Conservation (phyloP, 2,797 vertebrate genomes). For the Mus minutoides region DNA sequence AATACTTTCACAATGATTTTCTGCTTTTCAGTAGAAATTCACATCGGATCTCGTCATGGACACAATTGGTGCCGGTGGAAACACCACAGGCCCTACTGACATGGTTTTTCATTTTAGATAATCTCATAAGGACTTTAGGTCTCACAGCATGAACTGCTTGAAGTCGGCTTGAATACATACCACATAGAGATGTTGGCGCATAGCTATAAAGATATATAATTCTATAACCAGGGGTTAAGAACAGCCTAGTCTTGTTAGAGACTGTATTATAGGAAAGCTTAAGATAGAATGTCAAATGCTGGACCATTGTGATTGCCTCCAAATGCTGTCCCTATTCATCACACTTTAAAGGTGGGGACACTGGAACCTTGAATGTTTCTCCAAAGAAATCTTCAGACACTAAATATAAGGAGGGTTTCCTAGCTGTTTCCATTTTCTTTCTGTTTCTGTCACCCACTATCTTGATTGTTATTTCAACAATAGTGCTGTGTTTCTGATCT, state of each 20-base stretch:
- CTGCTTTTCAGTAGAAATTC: background rate
- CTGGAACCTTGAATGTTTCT: background rate
- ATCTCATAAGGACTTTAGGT: background rate
- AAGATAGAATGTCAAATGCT: background rate
- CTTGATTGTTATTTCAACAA: conserved; percentile 22
- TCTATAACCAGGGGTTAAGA: background rate
- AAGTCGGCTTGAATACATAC: background rate
- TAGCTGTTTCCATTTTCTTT: background rate
- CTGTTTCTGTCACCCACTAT: background rate
- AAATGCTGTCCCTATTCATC: background rate
- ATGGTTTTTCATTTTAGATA: background rate
- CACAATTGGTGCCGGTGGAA: background rate
- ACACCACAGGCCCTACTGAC: background rate
- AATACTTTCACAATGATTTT: background rate
- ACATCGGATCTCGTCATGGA: background rate
- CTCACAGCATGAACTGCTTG: background rate
- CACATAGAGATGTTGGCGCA: background rate
- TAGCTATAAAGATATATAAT: background rate
- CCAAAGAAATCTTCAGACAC: background rate
- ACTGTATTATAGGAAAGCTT: background rate
- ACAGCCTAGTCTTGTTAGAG: background rate
- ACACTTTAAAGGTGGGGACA: background rate
- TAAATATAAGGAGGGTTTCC: background rate
- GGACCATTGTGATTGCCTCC: background rate
- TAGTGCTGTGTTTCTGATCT: background rate